A percentile compares a stretch with the other conserved stretches of the same genome.
These are phyloP conservation scores for Carlito syrichta DNA, from an alignment of 2,113 vertebrate genomes.

Conservation along the genomic window DNA sequence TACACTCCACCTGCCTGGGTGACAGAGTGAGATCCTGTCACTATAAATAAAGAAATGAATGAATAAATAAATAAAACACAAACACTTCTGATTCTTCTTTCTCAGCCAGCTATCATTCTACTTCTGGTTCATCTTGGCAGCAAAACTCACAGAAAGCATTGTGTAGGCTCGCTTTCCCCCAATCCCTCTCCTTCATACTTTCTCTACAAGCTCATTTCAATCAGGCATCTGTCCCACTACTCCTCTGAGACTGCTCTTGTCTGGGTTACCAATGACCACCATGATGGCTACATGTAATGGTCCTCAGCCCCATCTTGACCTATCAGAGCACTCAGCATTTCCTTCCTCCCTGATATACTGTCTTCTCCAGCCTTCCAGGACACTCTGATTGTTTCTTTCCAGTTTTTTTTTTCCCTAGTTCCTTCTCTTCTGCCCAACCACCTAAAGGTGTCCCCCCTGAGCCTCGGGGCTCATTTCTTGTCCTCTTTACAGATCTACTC, in stretches of 20 bases:
- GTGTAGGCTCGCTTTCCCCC: background rate
- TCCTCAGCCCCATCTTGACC: background rate
- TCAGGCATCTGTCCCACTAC: accelerated
- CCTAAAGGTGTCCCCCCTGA: accelerated
- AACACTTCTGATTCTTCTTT: background rate
- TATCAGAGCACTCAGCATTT: background rate
- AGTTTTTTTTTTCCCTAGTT: background rate
- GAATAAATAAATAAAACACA: background rate
- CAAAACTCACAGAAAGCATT: background rate
- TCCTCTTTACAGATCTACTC: too few species aligned
- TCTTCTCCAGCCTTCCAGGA: background rate
- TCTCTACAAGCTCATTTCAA: background rate
- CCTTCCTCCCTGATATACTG: background rate
- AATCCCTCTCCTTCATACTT: background rate
- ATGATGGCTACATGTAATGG: background rate
- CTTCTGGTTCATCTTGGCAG: background rate
- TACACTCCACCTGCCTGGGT: too few species aligned
- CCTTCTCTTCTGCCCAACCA: background rate
- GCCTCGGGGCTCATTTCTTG: background rate
- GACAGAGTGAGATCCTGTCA: too few species aligned
- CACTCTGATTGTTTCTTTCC: background rate
- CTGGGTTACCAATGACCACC: background rate
- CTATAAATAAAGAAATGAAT: too few species aligned
- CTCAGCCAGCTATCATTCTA: background rate
- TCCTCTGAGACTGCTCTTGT: background rate